Evolutionary conservation across 2,113 vertebrate genomes (phyloP).

Genomic region (Hiodon tergisus): DNA sequence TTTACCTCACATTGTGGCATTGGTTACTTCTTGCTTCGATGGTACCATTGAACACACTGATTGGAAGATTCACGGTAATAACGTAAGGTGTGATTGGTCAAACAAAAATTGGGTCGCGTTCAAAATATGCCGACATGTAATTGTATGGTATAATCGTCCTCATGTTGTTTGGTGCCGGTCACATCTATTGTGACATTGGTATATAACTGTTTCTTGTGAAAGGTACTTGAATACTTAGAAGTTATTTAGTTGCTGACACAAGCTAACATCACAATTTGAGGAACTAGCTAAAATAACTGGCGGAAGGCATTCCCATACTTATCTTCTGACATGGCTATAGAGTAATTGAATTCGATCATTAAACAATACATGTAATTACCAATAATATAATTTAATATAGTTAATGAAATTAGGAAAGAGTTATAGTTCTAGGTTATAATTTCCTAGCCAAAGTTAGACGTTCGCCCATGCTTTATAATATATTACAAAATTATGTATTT

Average conservation of each 20-base stretch:
- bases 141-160: neutral
- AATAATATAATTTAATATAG: neutral
- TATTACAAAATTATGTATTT: constrained; percentile 11
- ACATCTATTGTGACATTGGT: no score
- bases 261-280: no score
- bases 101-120: constrained; percentile 2
- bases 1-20: neutral
- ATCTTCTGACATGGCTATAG: no score
- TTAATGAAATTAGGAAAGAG: neutral
- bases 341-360: no score
- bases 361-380: neutral
- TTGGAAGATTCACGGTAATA: neutral
- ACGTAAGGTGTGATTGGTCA: constrained; percentile 13
- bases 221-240: no score
- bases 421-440: neutral
- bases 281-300: no score
- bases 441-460: neutral
- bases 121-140: neutral
- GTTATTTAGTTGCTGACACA: no score
- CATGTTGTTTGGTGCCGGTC: no score
- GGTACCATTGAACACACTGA: neutral
- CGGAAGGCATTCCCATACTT: no score
- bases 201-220: no score
- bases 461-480: neutral
- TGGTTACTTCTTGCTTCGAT: neutral